Evolutionary conservation across 2,797 vertebrate species (phyloP).

Genomic region (Macropodus opercularis): DNA sequence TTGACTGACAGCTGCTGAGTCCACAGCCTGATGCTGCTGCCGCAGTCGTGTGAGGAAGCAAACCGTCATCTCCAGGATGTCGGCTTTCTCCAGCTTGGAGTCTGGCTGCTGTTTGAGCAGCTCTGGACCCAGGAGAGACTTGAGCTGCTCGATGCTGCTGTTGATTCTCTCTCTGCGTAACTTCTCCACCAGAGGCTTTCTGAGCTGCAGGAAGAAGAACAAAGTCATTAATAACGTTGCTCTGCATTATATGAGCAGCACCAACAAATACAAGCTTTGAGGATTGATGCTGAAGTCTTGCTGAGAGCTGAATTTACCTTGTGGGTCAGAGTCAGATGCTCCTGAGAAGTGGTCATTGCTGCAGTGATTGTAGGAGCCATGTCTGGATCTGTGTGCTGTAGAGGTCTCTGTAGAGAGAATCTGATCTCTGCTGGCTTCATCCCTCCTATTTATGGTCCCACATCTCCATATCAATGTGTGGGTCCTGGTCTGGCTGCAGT

Average conservation of each 20-base stretch:
- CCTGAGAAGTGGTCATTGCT: slow-evolving; percentile 55
- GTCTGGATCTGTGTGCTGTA: slow-evolving; percentile 64
- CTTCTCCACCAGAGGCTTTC: slow-evolving; percentile 85
- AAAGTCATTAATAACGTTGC: slow-evolving; percentile 28
- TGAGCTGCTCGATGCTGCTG: slow-evolving; percentile 74
- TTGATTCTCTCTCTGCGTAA: slow-evolving; percentile 77
- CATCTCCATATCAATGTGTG: slow-evolving; percentile 86
- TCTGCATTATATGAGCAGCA: neutral
- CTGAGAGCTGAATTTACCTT: slow-evolving; percentile 67
- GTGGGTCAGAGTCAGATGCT: slow-evolving; percentile 61
- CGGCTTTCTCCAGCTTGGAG: slow-evolving; percentile 82
- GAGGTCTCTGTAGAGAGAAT: slow-evolving; percentile 66
- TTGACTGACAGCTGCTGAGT: slow-evolving; percentile 40
- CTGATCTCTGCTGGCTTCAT: slow-evolving; percentile 55
- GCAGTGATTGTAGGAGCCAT: slow-evolving; percentile 50
- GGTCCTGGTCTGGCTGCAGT: slow-evolving; percentile 74
- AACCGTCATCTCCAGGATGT: slow-evolving; percentile 81
- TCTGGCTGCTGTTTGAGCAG: slow-evolving; percentile 77
- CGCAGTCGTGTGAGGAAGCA: slow-evolving; percentile 67
- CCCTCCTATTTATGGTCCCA: slow-evolving; percentile 83
- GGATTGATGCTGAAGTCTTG: neutral
- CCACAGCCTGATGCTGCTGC: slow-evolving; percentile 40
- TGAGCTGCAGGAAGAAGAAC: slow-evolving; percentile 71
- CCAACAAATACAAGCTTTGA: neutral
- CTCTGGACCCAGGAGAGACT: slow-evolving; percentile 73